These are phyloP conservation scores for Polyommatus iphigenia DNA, from an alignment of 2,888 invertebrate species.

Conservation along the genomic window DNA sequence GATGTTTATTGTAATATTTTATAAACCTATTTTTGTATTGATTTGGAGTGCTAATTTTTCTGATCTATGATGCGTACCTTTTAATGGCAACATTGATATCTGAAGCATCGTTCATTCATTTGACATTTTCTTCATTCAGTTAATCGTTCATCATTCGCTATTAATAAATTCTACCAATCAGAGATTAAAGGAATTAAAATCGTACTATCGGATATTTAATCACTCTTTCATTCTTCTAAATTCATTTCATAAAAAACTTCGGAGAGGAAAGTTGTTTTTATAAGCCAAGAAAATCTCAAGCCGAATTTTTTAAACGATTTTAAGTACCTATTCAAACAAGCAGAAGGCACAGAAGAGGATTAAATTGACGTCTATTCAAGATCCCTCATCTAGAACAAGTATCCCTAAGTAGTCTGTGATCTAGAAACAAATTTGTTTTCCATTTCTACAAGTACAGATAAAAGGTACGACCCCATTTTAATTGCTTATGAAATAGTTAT, in stretches of 20 bases:
- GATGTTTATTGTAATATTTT: no score
- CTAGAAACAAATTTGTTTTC: background rate
- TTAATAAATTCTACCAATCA: background rate
- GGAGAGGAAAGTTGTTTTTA: background rate
- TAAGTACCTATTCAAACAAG: background rate
- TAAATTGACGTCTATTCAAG: background rate
- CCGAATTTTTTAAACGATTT: background rate
- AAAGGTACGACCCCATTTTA: constrained; percentile 3
- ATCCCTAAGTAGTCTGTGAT: no score
- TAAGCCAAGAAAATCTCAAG: background rate
- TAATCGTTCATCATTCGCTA: background rate
- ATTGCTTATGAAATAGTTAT: background rate
- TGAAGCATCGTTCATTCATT: background rate
- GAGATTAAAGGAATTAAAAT: background rate
- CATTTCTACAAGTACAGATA: background rate
- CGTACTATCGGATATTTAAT: no score
- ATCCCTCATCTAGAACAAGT: background rate
- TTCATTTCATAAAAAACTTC: background rate
- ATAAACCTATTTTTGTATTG: no score
- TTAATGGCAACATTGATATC: no score
- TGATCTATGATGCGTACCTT: no score
- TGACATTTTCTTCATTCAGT: no score
- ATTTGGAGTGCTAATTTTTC: no score
- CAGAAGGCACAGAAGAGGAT: background rate
- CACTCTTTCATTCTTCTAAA: background rate